Conservation (phyloP, 2,888 invertebrate genomes). For the Protophormia terraenovae region DNA sequence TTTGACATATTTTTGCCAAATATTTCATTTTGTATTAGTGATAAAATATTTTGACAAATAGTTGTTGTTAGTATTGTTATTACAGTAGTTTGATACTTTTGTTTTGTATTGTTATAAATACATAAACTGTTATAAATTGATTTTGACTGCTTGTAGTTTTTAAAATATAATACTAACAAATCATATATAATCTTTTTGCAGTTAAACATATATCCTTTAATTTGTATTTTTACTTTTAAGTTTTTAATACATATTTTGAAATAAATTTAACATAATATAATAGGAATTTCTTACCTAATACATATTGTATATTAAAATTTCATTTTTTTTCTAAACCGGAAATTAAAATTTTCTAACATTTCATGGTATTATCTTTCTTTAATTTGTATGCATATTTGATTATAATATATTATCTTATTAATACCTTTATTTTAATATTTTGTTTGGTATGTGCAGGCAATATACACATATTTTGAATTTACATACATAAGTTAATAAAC, state of each 20-base stretch:
- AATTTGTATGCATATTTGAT: neutral
- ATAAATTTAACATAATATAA: too few relatives aligned
- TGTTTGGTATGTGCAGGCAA: neutral
- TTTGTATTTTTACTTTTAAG: neutral
- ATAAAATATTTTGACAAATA: constrained; percentile 56
- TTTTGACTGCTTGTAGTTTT: constrained; percentile 18
- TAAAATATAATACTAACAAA: constrained; percentile 8
- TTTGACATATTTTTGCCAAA: constrained; percentile 43
- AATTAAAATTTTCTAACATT: neutral
- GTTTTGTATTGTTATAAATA: constrained; percentile 14
- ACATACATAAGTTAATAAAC: constrained; percentile 2
- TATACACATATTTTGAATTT: too few relatives aligned
- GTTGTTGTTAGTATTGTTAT: constrained; percentile 18
- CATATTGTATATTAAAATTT: neutral
- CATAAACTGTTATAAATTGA: constrained; percentile 39
- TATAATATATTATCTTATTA: neutral
- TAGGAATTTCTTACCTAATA: too few relatives aligned
- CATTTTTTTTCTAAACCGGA: neutral
- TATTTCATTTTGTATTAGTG: constrained; percentile 34
- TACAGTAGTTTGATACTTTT: neutral
- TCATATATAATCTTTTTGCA: neutral
- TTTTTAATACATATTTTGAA: too few relatives aligned
- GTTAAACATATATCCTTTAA: neutral
- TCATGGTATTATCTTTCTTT: neutral
- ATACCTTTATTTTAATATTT: neutral